phyloP scores from a whole-genome alignment of 2,113 vertebrate genomes.

The Boulengeromyrus knoepffleri region DNA sequence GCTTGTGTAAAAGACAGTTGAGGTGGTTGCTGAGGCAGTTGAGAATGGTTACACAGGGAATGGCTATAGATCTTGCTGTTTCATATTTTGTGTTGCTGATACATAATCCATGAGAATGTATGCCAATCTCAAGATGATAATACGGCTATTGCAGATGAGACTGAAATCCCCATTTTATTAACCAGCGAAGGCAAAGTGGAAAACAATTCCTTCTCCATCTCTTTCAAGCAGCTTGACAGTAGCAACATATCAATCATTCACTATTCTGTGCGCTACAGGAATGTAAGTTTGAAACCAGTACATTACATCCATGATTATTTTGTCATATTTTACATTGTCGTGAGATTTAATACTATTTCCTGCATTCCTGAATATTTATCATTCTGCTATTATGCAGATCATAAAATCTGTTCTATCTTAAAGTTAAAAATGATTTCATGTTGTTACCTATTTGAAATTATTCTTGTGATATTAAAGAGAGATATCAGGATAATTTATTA shows the following conservation, averaged over 20 bases:
- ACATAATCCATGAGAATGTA: background rate
- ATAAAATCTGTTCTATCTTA: background rate
- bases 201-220: conserved; percentile 46
- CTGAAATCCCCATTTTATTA: conserved; percentile 48
- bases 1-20: background rate
- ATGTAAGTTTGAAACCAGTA: conserved; percentile 35
- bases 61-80: background rate
- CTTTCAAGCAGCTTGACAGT: conserved; percentile 39
- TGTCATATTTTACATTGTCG: background rate
- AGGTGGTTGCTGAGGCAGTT: background rate
- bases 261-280: conserved; percentile 47
- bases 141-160: conserved; percentile 50
- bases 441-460: background rate
- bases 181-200: conserved; percentile 36
- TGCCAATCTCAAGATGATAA: background rate
- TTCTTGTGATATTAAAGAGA: background rate
- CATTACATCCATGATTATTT: background rate
- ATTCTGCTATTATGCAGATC: background rate
- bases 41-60: background rate
- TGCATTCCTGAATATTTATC: background rate
- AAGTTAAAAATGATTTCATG: background rate
- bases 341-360: background rate
- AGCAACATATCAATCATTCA: conserved; percentile 45
- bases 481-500: background rate
- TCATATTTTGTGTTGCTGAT: background rate